Conservation (phyloP, 2,888 invertebrate species). For the Allophyes oxyacanthae region DNA sequence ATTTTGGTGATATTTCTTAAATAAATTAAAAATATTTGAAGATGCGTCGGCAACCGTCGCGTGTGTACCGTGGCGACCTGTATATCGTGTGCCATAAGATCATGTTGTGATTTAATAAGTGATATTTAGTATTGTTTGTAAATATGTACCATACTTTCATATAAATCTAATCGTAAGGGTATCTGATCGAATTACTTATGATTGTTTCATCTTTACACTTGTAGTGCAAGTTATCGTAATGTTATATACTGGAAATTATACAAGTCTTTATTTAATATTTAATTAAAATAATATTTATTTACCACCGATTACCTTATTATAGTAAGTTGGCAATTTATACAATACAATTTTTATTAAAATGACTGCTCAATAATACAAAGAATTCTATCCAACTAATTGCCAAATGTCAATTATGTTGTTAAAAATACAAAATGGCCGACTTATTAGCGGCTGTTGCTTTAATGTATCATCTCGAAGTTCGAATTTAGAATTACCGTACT, state of each 20-base stretch:
- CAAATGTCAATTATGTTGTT: conserved; percentile 21
- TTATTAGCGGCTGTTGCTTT: conserved; percentile 20
- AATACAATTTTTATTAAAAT: conserved; percentile 36
- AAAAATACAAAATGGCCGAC: conserved; percentile 28
- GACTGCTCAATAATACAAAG: conserved; percentile 43
- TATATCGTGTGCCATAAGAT: conserved; percentile 87
- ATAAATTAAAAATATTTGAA: conserved; percentile 78
- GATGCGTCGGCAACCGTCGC: conserved; percentile 73
- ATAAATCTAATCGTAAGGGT: conserved; percentile 80
- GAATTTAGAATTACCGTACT: conserved; percentile 51
- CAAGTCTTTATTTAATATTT: conserved; percentile 53
- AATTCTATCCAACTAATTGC: conserved; percentile 23
- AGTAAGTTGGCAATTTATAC: conserved; percentile 55
- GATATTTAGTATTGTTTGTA: conserved; percentile 89
- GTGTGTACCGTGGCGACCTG: conserved; percentile 74
- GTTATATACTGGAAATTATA: conserved; percentile 45
- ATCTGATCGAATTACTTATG: conserved; percentile 72
- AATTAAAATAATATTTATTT: conserved; percentile 57
- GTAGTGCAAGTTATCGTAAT: conserved; percentile 62
- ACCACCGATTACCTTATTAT: conserved; percentile 56
- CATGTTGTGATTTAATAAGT: conserved; percentile 89
- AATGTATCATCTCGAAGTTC: conserved; percentile 34
- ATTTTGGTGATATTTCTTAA: conserved; percentile 83
- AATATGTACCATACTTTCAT: conserved; percentile 88
- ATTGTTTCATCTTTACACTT: conserved; percentile 65